Conservation (phyloP, 2,113 vertebrate genomes). For the Crocuta crocuta region DNA sequence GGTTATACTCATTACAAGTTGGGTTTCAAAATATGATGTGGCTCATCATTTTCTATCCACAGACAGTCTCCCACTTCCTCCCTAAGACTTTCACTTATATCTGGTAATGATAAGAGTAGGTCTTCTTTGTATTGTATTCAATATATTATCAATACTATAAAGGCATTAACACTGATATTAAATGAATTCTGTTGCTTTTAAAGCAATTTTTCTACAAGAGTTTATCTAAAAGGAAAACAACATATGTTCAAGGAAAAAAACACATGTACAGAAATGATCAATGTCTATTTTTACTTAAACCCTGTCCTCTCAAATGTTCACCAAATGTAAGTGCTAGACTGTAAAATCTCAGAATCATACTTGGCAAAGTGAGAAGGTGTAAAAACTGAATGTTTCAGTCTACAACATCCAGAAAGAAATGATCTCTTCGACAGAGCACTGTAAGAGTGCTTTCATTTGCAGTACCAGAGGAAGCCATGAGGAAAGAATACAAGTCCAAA, state of each 20-base stretch:
- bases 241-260: not conserved
- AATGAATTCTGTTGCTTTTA: not conserved
- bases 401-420: constrained; percentile 7
- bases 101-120: not conserved
- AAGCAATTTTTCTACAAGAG: not conserved
- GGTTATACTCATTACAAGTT: not conserved
- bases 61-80: not conserved
- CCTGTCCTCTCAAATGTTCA: not conserved
- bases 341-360: constrained; percentile 39
- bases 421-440: not conserved
- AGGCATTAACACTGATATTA: not conserved
- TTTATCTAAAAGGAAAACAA: constrained; percentile 26
- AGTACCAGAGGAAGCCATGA: not conserved
- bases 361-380: constrained; percentile 20
- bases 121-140: not conserved
- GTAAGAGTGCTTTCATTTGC: not conserved
- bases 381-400: constrained; percentile 4
- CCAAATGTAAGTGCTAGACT: constrained; percentile 20
- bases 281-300: constrained; percentile 53
- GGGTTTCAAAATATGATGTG: not conserved
- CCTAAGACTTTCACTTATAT: not conserved
- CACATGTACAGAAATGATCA: constrained; percentile 15
- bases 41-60: not conserved
- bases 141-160: not conserved
- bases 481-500: not conserved